Percentiles rank a stretch among this genome's conserved stretches.
Conservation (phyloP, 2,797 vertebrate genomes). For the Neoniphon sammara region DNA sequence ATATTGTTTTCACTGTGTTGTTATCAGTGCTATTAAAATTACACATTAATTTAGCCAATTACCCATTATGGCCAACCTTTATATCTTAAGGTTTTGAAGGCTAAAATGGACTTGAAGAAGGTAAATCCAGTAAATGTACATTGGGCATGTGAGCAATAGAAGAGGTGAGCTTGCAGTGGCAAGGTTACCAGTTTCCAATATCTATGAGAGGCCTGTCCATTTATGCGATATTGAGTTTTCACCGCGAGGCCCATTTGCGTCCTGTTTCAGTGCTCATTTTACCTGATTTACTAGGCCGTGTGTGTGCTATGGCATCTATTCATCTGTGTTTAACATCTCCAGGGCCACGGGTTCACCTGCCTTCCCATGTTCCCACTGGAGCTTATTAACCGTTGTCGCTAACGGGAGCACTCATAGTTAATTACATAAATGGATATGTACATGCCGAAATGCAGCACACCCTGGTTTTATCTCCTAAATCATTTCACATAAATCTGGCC, state of each 20-base stretch:
- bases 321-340: constrained; percentile 83
- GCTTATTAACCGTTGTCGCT: constrained; percentile 78
- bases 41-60: constrained; percentile 64
- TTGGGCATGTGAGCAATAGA: constrained; percentile 53
- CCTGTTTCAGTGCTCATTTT: constrained; percentile 71
- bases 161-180: constrained; percentile 63
- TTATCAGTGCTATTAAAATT: constrained; percentile 59
- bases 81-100: constrained; percentile 54
- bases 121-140: constrained; percentile 56
- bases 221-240: constrained; percentile 79
- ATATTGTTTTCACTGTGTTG: constrained; percentile 52
- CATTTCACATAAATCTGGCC: constrained; percentile 77
- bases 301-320: constrained; percentile 78
- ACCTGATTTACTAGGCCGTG: constrained; percentile 77
- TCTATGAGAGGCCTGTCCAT: constrained; percentile 79
- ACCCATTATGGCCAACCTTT: constrained; percentile 49
- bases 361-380: constrained; percentile 68
- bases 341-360: constrained; percentile 79
- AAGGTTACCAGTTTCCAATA: constrained; percentile 81
- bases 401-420: constrained; percentile 80
- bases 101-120: constrained; percentile 47
- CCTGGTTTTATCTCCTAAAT: constrained; percentile 78
- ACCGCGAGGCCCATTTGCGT: constrained; percentile 72
- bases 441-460: constrained; percentile 74
- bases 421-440: constrained; percentile 82